Conservation (phyloP, 2,797 vertebrate species). For the Aplochiton taeniatus region DNA sequence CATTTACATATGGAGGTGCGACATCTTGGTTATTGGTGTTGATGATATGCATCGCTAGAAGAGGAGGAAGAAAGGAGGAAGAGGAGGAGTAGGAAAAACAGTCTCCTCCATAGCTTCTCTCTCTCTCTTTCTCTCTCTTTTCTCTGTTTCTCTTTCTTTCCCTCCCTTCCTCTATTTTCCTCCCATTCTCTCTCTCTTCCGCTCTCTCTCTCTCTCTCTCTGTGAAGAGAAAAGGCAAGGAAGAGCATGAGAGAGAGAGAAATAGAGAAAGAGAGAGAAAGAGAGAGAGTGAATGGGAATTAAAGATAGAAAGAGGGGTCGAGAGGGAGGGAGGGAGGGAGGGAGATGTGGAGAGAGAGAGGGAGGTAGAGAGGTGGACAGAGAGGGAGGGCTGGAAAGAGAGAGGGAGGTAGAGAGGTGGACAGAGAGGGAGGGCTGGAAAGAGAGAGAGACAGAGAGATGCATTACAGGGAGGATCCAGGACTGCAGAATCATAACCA, state of each 20-base stretch:
- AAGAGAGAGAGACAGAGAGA: background rate
- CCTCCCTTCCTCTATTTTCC: slow-evolving; percentile 6
- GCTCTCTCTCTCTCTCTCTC: slow-evolving; percentile 5
- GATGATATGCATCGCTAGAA: slow-evolving; percentile 47
- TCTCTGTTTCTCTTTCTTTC: background rate
- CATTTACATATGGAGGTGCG: slow-evolving; percentile 29
- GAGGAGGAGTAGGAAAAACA: slow-evolving; percentile 5
- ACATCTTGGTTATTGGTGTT: slow-evolving; percentile 30
- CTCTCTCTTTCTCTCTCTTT: background rate
- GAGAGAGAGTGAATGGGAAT: background rate
- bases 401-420: slow-evolving; percentile 31
- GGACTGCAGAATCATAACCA: slow-evolving; percentile 18
- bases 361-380: background rate
- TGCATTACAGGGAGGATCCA: slow-evolving; percentile 20
- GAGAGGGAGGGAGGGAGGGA: background rate
- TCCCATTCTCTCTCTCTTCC: slow-evolving; percentile 8
- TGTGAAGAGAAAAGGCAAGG: slow-evolving; percentile 1
- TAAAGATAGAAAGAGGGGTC: background rate
- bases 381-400: slow-evolving; percentile 22
- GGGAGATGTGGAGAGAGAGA: background rate
- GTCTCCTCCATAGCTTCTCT: slow-evolving; percentile 1
- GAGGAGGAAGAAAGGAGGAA: slow-evolving; percentile 32
- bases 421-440: no score
- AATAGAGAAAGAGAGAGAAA: background rate
- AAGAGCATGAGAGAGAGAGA: slow-evolving; percentile 6